Conservation (phyloP, 2,113 vertebrate genomes). For the Microcebus lehilahytsara region DNA sequence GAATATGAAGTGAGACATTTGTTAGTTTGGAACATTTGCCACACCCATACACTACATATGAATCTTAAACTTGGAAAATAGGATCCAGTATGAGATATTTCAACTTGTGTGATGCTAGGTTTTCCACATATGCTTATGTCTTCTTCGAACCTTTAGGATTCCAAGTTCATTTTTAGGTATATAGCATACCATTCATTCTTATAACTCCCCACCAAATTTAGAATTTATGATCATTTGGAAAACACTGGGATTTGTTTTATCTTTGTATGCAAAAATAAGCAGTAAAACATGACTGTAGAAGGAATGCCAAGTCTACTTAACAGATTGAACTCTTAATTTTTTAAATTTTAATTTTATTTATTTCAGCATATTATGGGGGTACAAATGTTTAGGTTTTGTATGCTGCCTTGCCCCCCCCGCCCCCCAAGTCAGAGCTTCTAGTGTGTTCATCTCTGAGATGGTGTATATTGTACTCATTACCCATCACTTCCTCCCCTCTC, state of each 20-base stretch:
- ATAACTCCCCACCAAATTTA: not conserved
- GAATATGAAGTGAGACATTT: not conserved
- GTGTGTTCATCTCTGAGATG: no score
- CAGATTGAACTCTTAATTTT: conserved; percentile 4
- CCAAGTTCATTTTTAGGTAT: not conserved
- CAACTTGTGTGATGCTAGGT: not conserved
- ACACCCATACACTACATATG: not conserved
- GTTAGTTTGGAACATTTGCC: not conserved
- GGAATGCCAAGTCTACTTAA: not conserved
- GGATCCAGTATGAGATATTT: not conserved
- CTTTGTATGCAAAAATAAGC: not conserved
- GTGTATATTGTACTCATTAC: no score
- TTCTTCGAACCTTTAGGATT: conserved; percentile 5
- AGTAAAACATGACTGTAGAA: not conserved
- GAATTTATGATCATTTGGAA: conserved; percentile 9
- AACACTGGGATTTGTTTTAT: not conserved
- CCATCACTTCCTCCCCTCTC: no score
- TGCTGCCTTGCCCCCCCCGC: no score
- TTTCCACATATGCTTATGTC: not conserved
- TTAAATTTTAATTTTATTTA: not conserved
- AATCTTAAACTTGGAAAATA: not conserved
- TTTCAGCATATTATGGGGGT: no score
- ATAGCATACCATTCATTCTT: not conserved
- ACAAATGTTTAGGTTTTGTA: no score
- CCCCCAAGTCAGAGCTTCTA: no score